phyloP scores from a whole-genome alignment of 2,888 invertebrate species.

The Anagyrus pseudococci region DNA sequence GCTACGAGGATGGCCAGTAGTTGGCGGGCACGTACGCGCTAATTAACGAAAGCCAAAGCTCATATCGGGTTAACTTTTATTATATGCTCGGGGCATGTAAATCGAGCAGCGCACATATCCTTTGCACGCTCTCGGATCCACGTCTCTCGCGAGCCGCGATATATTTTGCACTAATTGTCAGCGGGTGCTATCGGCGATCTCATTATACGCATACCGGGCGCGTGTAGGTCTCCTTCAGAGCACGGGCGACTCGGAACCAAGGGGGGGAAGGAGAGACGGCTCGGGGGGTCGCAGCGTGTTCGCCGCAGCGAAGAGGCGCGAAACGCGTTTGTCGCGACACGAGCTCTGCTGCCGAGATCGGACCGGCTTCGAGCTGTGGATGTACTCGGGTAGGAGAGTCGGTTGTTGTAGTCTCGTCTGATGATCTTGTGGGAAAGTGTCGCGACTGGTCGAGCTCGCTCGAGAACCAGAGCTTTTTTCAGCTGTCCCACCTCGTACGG shows the following conservation, averaged over 20 bases:
- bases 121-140: too few relatives aligned
- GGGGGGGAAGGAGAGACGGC: not conserved
- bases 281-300: slow-evolving; percentile 25
- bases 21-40: too few relatives aligned
- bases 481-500: too few relatives aligned
- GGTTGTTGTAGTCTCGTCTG: too few relatives aligned
- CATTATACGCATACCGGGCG: slow-evolving; percentile 53
- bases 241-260: slow-evolving; percentile 12
- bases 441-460: not conserved
- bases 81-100: too few relatives aligned
- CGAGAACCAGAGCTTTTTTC: not conserved
- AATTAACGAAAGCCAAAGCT: too few relatives aligned
- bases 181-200: slow-evolving; percentile 51
- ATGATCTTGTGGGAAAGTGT: not conserved
- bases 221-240: slow-evolving; percentile 44
- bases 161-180: slow-evolving; percentile 50
- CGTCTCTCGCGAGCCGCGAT: too few relatives aligned
- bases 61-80: too few relatives aligned
- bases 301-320: slow-evolving; percentile 22
- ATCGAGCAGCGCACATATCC: too few relatives aligned
- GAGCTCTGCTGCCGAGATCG: too few relatives aligned
- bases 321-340: slow-evolving; percentile 34
- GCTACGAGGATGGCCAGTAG: too few relatives aligned
- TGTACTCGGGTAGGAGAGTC: not conserved
- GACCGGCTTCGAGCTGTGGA: not conserved